These are phyloP conservation scores for Maconellicoccus hirsutus DNA, from an alignment of 1,140 invertebrate species.

Conservation along the genomic window DNA sequence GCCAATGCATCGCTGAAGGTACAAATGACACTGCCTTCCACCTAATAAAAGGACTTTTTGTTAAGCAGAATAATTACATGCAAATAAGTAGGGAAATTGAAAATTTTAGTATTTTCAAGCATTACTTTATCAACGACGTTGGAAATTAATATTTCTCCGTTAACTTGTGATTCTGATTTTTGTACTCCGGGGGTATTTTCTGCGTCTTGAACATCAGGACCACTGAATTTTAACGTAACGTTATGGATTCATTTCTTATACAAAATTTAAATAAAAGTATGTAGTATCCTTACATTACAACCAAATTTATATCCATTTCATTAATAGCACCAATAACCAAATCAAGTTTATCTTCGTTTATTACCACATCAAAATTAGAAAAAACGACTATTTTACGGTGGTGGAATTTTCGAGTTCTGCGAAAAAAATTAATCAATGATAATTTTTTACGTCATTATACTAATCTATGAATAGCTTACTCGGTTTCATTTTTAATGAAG, in stretches of 20 bases:
- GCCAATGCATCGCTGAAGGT: background rate
- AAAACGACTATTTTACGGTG: background rate
- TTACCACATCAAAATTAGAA: background rate
- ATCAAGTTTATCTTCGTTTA: background rate
- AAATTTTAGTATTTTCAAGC: background rate
- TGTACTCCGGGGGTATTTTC: background rate
- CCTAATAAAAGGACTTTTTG: background rate
- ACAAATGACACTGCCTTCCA: background rate
- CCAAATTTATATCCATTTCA: background rate
- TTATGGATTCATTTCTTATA: no score
- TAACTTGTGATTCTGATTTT: background rate
- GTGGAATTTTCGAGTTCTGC: background rate
- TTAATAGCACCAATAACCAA: background rate
- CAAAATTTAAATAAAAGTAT: background rate
- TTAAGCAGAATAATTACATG: background rate
- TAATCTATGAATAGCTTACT: background rate
- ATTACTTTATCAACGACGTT: background rate
- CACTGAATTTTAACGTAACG: background rate
- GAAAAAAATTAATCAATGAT: background rate
- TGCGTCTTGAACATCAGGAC: background rate
- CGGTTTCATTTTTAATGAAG: background rate
- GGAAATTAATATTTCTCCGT: slow-evolving; percentile 6
- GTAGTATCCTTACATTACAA: slow-evolving; percentile 2
- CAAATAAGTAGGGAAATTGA: background rate
- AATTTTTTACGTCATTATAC: background rate